Percentiles rank a stretch among this genome's conserved stretches.
Evolutionary conservation across 1,140 invertebrate species (phyloP).

Genomic region (Diprion similis): DNA sequence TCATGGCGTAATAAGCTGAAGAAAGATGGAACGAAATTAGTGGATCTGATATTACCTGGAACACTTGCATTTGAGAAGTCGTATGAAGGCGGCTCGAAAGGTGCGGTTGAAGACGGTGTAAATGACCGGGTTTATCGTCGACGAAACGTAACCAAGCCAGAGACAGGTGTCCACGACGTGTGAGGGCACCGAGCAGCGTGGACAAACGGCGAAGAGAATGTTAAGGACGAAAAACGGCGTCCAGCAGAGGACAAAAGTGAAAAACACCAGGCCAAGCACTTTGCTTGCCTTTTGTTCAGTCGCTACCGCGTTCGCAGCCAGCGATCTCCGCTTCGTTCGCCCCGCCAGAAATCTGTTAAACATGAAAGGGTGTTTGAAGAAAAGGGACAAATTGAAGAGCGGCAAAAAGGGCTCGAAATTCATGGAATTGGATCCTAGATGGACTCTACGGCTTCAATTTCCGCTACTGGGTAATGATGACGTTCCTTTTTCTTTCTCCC

Average conservation of each 20-base stretch:
- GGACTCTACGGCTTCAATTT: neutral
- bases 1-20: too few species aligned
- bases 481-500: too few species aligned
- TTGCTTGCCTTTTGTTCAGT: conserved; percentile 86
- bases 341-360: conserved; percentile 69
- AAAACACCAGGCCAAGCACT: conserved; percentile 86
- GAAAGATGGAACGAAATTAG: too few species aligned
- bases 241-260: conserved; percentile 91
- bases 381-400: neutral
- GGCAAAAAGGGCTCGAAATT: conserved; percentile 5
- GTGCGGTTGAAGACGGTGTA: conserved; percentile 91
- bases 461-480: too few species aligned
- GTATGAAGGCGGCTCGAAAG: conserved; percentile 84
- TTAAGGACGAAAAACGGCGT: conserved; percentile 89
- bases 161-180: conserved; percentile 79
- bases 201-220: conserved; percentile 80
- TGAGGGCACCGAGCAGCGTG: conserved; percentile 71
- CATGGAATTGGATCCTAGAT: neutral
- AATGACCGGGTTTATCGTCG: conserved; percentile 85
- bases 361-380: conserved; percentile 8
- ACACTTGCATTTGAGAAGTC: conserved; percentile 78
- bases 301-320: conserved; percentile 79
- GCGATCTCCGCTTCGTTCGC: conserved; percentile 68
- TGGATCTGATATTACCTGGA: conserved; percentile 65
- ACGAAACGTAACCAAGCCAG: conserved; percentile 90